Evolutionary conservation across 2,797 vertebrate species (phyloP).

Genomic region (Urocyon cinereoargenteus): DNA sequence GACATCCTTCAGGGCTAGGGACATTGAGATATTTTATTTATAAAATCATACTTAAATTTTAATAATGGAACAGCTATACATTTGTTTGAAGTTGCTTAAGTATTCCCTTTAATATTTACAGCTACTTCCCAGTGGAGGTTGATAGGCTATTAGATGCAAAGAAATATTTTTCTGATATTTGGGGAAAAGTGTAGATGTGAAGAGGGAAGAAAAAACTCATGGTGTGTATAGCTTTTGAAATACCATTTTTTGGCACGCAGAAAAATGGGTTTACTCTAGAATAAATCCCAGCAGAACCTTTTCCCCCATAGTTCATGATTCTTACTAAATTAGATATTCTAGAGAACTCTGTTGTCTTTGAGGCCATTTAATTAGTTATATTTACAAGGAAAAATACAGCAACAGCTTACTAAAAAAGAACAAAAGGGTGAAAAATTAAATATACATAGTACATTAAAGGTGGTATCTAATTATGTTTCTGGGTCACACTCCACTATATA

Average conservation of each 20-base stretch:
- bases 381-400: not conserved
- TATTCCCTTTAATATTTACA: not conserved
- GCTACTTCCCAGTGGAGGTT: not conserved
- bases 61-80: not conserved
- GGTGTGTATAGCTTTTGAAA: no score
- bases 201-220: rapidly evolving
- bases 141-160: not conserved
- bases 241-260: rapidly evolving
- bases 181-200: rapidly evolving
- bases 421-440: not conserved
- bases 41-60: not conserved
- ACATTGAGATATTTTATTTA: not conserved
- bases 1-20: no score
- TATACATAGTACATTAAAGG: not conserved
- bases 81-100: not conserved
- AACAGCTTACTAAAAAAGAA: not conserved
- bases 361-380: not conserved
- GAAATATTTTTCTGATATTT: not conserved
- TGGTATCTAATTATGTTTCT: not conserved
- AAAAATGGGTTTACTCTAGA: rapidly evolving
- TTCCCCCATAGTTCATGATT: rapidly evolving
- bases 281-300: no score
- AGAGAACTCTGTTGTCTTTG: not conserved
- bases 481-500: not conserved
- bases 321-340: not conserved